Percentiles rank a stretch among this genome's conserved stretches.
Evolutionary conservation across 2,113 vertebrate species (phyloP).

Genomic region (Epinephelus fuscoguttatus): DNA sequence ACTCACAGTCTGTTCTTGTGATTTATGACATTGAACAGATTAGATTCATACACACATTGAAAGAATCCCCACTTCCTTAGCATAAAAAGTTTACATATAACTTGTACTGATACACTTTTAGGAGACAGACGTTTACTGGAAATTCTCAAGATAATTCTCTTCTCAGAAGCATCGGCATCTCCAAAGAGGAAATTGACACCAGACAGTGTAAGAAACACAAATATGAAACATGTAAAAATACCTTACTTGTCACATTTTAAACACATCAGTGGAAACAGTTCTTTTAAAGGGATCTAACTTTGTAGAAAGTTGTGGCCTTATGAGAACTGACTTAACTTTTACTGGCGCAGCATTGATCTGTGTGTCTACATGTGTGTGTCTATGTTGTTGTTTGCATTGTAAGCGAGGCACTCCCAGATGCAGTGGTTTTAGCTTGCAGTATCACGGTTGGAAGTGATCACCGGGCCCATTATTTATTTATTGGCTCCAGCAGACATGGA

Average conservation of each 20-base stretch:
- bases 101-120: neutral
- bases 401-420: conserved; percentile 77
- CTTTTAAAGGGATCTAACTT: neutral
- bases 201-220: conserved; percentile 2
- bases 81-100: neutral
- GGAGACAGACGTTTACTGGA: neutral
- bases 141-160: conserved; percentile 20
- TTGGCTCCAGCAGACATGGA: conserved; percentile 82
- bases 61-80: neutral
- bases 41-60: neutral
- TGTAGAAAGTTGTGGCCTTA: conserved; percentile 34
- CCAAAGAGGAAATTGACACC: conserved; percentile 25
- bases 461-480: conserved; percentile 83
- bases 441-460: conserved; percentile 81
- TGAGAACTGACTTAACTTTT: conserved; percentile 39
- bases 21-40: conserved; percentile 2
- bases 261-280: conserved; percentile 14
- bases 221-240: conserved; percentile 21
- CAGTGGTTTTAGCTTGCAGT: conserved; percentile 74
- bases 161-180: conserved; percentile 7
- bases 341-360: conserved; percentile 47
- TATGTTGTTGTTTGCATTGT: conserved; percentile 70
- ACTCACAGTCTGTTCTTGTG: neutral
- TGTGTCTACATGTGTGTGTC: conserved; percentile 40
- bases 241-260: conserved; percentile 23